Evolutionary conservation across 2,113 vertebrate species (phyloP), one percentile per base, ranked within the genome.

Genomic region (Aldabrachelys gigantea): DNA sequence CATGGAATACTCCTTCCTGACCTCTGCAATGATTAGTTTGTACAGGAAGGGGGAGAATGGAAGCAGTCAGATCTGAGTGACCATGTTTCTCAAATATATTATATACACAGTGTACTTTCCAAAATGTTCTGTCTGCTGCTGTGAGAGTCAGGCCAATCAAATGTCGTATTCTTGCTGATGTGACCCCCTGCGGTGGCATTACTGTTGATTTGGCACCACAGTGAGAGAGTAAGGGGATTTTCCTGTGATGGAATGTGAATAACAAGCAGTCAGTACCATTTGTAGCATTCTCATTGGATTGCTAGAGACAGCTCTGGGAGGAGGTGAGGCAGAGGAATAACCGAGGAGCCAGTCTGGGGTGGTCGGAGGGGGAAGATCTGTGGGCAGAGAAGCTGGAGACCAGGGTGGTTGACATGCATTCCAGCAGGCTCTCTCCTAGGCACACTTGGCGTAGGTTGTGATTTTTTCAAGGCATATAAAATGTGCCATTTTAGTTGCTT

Each of bases 361-460:
- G 52, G 75, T 2, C 0, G 24, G 38, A 89, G 35, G 52, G 21
- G n/a, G 24, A 78, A 53, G 47, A 22, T 12, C 35, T 35, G 57
- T 35, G 54, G 57, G 38, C 35, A 75, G 17, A 84, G 13, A 49
- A 78, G 69, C 62, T 35, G 59, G n/a, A 13, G 62, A 52, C n/a
- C 49, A 57, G 31, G 0, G 69, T 38, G 19, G 19, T 38, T 21
- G 69, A 72, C n/a, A 54, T 92, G 84, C 0, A 0, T 62, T 25
- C 3, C 44, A 88, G 93, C 88, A 84, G 6, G 0, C 79, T 0
- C 84, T 0, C 0, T 38, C 38, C 4, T 53, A 56, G 44, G 49
- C 59, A 59, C 50, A 31, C 76, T 65, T 80, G 54, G 53, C 0
- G 0, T 0, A 0, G 78, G 22, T 47, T 76, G 24, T 41, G 41